Evolutionary conservation across 92 coral and sea anemone species (phyloP).

Genomic region (Epizoanthus ramosus): DNA sequence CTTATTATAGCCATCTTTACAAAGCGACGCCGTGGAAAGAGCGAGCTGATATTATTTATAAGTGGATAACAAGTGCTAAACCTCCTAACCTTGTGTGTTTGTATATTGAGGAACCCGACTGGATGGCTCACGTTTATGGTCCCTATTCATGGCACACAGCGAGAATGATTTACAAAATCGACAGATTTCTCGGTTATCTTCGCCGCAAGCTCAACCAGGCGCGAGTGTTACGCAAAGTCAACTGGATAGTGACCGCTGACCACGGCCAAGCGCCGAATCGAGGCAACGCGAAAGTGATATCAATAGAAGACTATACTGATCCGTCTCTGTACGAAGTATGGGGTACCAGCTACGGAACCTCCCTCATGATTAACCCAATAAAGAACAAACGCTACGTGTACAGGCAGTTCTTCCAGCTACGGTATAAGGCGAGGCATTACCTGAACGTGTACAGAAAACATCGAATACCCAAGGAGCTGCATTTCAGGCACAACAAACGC

Average conservation of each 20-base stretch:
- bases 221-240: slow-evolving; percentile 57
- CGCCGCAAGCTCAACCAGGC: slow-evolving; percentile 51
- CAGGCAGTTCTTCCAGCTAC: slow-evolving; percentile 52
- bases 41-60: slow-evolving; percentile 62
- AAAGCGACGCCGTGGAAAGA: slow-evolving; percentile 61
- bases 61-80: slow-evolving; percentile 66
- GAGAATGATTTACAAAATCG: slow-evolving; percentile 44
- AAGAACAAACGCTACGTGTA: slow-evolving; percentile 42
- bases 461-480: slow-evolving; percentile 71
- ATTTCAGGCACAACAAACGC: slow-evolving; percentile 69
- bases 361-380: slow-evolving; percentile 60
- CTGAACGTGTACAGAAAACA: slow-evolving; percentile 72
- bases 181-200: slow-evolving; percentile 68
- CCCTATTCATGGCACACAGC: slow-evolving; percentile 59
- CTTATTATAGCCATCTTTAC: slow-evolving; percentile 48
- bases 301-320: slow-evolving; percentile 64
- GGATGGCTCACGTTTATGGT: slow-evolving; percentile 56
- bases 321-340: slow-evolving; percentile 43
- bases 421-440: slow-evolving; percentile 42
- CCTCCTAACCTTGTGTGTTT: slow-evolving; percentile 80
- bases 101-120: slow-evolving; percentile 69
- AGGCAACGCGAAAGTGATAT: slow-evolving; percentile 50
- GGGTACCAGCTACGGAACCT: slow-evolving; percentile 23
- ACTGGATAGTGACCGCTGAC: slow-evolving; percentile 74
- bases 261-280: slow-evolving; percentile 78